Evolutionary conservation across 2,113 vertebrate species (phyloP).

Genomic region (Perognathus longimembris): DNA sequence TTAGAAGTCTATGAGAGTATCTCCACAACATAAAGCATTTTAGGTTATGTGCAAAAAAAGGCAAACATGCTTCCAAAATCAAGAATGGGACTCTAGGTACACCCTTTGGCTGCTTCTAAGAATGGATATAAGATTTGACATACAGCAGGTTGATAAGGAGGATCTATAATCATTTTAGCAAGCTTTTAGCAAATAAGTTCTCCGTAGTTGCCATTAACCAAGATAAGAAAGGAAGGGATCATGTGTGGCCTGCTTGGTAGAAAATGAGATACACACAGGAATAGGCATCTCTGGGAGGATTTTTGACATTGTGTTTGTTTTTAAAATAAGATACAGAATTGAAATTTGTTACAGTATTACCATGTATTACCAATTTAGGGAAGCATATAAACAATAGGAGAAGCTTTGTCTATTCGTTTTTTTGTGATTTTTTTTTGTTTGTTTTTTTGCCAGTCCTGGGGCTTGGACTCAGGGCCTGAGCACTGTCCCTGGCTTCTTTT

Average conservation of each 20-base stretch:
- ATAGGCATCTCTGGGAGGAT: not conserved
- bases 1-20: not conserved
- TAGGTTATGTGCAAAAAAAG: not conserved
- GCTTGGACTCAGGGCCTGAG: too few relatives aligned
- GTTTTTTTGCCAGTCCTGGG: too few relatives aligned
- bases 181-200: not conserved
- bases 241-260: not conserved
- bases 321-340: not conserved
- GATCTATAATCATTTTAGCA: constrained; percentile 8
- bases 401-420: too few relatives aligned
- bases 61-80: not conserved
- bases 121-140: not conserved
- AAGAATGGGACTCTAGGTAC: not conserved
- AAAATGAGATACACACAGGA: not conserved
- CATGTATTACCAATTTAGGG: not conserved
- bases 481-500: too few relatives aligned
- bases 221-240: not conserved
- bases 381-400: not conserved
- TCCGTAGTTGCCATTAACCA: not conserved
- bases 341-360: not conserved
- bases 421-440: too few relatives aligned
- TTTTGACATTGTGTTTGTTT: not conserved
- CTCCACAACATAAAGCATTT: not conserved
- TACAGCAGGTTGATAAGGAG: not conserved
- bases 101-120: not conserved